Conservation (phyloP, 1,140 invertebrate species). For the Monochamus saltuarius region DNA sequence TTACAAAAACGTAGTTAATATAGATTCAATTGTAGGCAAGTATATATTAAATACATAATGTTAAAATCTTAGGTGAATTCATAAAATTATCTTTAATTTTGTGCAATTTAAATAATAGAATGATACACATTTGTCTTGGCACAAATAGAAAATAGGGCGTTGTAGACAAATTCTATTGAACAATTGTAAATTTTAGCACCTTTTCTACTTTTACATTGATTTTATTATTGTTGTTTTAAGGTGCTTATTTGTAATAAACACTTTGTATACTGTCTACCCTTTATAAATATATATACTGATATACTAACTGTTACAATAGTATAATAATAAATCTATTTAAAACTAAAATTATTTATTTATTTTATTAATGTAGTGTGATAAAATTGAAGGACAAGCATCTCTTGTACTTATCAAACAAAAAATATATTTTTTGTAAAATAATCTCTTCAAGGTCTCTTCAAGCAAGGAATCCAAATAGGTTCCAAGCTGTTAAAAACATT, state of each 20-base stretch:
- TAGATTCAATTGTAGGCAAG: constrained; percentile 24
- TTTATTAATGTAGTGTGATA: no score
- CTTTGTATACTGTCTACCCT: constrained; percentile 40
- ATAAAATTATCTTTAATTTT: constrained; percentile 6
- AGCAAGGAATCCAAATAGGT: no score
- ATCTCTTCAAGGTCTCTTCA: no score
- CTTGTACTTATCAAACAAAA: no score
- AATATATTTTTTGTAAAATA: no score
- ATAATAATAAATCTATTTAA: constrained; percentile 27
- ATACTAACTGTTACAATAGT: constrained; percentile 30
- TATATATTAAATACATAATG: constrained; percentile 11
- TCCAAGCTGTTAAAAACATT: no score
- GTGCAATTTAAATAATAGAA: constrained; percentile 2
- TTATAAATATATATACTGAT: constrained; percentile 35
- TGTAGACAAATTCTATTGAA: constrained; percentile 23
- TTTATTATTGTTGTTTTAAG: constrained; percentile 22
- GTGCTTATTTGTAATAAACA: constrained; percentile 38
- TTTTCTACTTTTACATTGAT: constrained; percentile 14
- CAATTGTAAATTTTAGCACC: no score
- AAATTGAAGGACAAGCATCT: no score
- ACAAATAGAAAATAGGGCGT: constrained; percentile 21
- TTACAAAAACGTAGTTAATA: constrained; percentile 7
- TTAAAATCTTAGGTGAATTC: constrained; percentile 3
- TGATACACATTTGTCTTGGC: constrained; percentile 7
- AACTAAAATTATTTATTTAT: constrained; percentile 7